Percentiles rank a stretch among this genome's conserved stretches.
These are phyloP conservation scores for Coregonus sp. DNA, from an alignment of 2,797 vertebrate genomes.

Conservation along the genomic window DNA sequence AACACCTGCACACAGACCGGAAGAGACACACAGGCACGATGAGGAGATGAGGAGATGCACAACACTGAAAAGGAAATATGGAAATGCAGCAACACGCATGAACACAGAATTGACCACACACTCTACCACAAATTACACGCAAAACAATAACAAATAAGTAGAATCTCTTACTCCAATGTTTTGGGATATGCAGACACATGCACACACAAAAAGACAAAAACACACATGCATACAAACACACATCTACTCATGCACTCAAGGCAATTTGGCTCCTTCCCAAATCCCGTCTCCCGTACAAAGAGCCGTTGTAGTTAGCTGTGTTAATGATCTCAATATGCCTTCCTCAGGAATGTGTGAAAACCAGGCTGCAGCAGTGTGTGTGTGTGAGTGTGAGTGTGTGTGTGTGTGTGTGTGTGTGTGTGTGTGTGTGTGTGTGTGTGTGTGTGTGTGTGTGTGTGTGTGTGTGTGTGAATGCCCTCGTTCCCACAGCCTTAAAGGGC, in stretches of 20 bases:
- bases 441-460: conserved; percentile 58
- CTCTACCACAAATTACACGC: not conserved
- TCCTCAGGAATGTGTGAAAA: conserved; percentile 79
- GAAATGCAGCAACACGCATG: too few relatives aligned
- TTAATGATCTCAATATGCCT: conserved; percentile 81
- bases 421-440: conserved; percentile 62
- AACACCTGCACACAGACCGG: conserved; percentile 16
- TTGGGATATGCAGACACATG: conserved; percentile 2
- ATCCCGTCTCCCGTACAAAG: conserved; percentile 73
- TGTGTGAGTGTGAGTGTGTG: conserved; percentile 62
- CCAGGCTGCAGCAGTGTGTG: conserved; percentile 53
- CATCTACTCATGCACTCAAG: conserved; percentile 56
- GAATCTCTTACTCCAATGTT: not conserved
- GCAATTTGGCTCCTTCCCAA: conserved; percentile 69
- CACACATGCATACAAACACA: conserved; percentile 36
- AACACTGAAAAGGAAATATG: not conserved
- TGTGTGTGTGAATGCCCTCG: conserved; percentile 64
- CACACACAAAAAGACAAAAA: conserved; percentile 31
- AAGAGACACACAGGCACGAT: not conserved
- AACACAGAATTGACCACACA: conserved; percentile 1
- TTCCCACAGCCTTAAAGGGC: conserved; percentile 78
- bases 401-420: conserved; percentile 66
- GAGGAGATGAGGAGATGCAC: not conserved
- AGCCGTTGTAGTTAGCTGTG: conserved; percentile 77
- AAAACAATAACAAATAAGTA: not conserved